Conservation (phyloP, 2,113 vertebrate genomes). For the Syrrhaptes paradoxus region DNA sequence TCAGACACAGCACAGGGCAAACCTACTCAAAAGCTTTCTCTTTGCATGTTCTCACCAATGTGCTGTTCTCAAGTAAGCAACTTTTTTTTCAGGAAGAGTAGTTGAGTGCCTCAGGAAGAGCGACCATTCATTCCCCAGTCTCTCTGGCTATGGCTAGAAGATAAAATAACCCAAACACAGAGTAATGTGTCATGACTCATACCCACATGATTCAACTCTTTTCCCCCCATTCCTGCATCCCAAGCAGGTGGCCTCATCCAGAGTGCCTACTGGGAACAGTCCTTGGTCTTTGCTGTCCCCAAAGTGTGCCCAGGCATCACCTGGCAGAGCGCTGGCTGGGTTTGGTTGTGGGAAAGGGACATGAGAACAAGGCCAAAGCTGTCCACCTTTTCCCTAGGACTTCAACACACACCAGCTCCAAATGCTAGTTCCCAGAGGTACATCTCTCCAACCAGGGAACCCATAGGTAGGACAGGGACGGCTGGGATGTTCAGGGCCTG, state of each 20-base stretch:
- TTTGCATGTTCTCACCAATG: background rate
- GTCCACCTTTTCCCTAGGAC: background rate
- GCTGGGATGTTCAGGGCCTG: background rate
- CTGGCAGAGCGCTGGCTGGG: background rate
- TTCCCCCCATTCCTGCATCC: background rate
- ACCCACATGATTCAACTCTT: background rate
- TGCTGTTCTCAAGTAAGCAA: background rate
- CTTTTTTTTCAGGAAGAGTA: background rate
- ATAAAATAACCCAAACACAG: background rate
- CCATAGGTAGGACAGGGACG: background rate
- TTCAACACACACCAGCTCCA: background rate
- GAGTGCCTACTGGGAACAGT: background rate
- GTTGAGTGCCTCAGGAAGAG: background rate
- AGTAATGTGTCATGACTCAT: background rate
- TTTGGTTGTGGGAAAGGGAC: background rate
- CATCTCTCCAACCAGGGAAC: background rate
- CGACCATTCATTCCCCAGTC: background rate
- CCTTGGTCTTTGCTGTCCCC: background rate
- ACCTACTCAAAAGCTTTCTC: background rate
- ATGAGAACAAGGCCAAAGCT: background rate
- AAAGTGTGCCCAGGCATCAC: background rate
- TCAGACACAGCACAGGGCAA: background rate
- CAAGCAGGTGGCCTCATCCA: slow-evolving; percentile 19
- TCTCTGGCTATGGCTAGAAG: background rate
- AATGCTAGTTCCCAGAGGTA: background rate